Conservation (phyloP, 2,797 vertebrate species). For the Platyrinchus mystaceus region DNA sequence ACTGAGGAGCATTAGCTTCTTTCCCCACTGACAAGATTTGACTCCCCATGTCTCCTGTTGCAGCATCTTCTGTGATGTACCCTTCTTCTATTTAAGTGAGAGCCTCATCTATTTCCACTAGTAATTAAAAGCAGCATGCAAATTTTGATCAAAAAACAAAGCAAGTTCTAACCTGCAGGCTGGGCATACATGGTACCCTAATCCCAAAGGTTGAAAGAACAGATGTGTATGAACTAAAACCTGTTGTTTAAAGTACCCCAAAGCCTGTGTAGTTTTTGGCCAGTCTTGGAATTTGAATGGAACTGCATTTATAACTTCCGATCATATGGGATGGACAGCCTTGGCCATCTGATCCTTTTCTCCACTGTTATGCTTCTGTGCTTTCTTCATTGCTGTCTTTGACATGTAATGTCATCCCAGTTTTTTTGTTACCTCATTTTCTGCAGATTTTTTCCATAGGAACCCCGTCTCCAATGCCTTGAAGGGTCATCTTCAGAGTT, state of each 20-base stretch:
- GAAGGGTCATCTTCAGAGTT: neutral
- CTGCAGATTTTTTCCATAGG: neutral
- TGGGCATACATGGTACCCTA: neutral
- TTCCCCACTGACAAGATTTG: neutral
- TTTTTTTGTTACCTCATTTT: neutral
- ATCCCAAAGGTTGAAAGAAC: neutral
- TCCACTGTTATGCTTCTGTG: neutral
- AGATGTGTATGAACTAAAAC: neutral
- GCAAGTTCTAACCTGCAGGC: neutral
- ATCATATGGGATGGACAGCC: neutral
- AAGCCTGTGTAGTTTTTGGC: neutral
- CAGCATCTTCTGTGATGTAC: neutral
- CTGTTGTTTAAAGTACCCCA: neutral
- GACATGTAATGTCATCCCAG: neutral
- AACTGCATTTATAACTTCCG: neutral
- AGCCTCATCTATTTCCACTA: neutral
- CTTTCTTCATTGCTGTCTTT: neutral
- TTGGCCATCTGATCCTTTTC: neutral
- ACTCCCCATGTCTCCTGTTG: neutral
- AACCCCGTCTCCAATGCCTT: neutral
- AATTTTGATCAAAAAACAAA: neutral
- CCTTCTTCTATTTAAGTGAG: neutral
- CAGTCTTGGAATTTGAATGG: neutral
- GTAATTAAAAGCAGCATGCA: neutral
- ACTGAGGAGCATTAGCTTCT: neutral